These are phyloP conservation scores for Deroplatys truncata DNA, from an alignment of 2,888 invertebrate species.

Conservation along the genomic window DNA sequence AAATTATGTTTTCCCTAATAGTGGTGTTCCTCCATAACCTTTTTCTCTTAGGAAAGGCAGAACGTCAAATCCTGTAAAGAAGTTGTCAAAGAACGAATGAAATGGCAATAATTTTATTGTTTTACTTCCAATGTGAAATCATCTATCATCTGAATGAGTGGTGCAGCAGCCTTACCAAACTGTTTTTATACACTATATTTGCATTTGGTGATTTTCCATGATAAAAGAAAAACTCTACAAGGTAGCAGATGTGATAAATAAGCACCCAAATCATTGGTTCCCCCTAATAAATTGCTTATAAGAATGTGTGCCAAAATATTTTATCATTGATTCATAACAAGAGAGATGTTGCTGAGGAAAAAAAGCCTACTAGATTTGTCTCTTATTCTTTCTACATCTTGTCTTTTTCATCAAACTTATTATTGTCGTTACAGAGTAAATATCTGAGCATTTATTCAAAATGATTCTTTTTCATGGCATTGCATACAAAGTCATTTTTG, in stretches of 20 bases:
- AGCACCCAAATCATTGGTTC: too few relatives aligned
- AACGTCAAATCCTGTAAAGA: conserved; percentile 35
- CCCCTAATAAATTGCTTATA: too few relatives aligned
- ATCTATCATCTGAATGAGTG: conserved; percentile 28
- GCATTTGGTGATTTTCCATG: conserved; percentile 33
- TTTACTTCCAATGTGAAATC: conserved; percentile 28
- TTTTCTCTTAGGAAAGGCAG: conserved; percentile 30
- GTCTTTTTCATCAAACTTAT: conserved; percentile 30
- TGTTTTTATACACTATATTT: conserved; percentile 12
- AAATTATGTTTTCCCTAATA: conserved; percentile 30
- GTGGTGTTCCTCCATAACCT: conserved; percentile 34
- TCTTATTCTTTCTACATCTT: conserved; percentile 30
- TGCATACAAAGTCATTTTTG: too few relatives aligned
- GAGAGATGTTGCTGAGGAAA: conserved; percentile 30
- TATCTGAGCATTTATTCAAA: conserved; percentile 32
- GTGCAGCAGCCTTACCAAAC: conserved; percentile 27
- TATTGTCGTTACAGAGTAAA: conserved; percentile 35
- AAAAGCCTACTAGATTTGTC: conserved; percentile 31
- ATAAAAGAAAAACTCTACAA: conserved; percentile 38
- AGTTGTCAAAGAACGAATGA: conserved; percentile 34
- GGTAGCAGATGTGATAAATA: too few relatives aligned
- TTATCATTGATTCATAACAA: conserved; percentile 38
- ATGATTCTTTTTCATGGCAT: too few relatives aligned
- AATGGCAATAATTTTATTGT: conserved; percentile 31
- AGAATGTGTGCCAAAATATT: conserved; percentile 40